A percentile compares a stretch with the other conserved stretches of the same genome.
Conservation (phyloP, 2,888 invertebrate species). For the Drosophila kuntzei region DNA sequence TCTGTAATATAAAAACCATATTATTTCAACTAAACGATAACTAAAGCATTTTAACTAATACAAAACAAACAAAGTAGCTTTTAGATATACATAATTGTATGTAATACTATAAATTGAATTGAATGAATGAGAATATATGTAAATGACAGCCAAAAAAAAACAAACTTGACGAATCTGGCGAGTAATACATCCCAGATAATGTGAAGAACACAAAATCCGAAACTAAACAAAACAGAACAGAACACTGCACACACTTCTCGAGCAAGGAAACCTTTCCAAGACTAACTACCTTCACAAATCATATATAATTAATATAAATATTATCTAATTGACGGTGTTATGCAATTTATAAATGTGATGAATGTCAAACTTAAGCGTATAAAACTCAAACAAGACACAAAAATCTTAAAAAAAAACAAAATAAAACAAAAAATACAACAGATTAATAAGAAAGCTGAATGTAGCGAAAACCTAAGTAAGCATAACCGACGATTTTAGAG, state of each 20-base stretch:
- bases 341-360: conserved; percentile 81
- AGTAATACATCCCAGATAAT: conserved; percentile 18
- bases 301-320: conserved; percentile 60
- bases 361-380: conserved; percentile 81
- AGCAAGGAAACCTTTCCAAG: conserved; percentile 77
- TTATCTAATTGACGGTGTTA: conserved; percentile 80
- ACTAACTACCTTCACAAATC: conserved; percentile 81
- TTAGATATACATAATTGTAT: conserved; percentile 45
- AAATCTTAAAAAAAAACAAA: conserved; percentile 27
- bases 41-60: conserved; percentile 70
- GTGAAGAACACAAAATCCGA: conserved; percentile 26
- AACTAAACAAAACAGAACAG: conserved; percentile 15
- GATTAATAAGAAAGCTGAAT: conserved; percentile 70
- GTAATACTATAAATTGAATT: conserved; percentile 33
- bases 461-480: conserved; percentile 71
- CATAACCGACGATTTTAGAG: conserved; percentile 78
- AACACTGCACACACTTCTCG: conserved; percentile 67
- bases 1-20: conserved; percentile 74
- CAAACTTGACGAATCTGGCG: conserved; percentile 25
- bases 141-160: conserved; percentile 56
- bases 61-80: conserved; percentile 32
- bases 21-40: conserved; percentile 56
- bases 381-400: conserved; percentile 41
- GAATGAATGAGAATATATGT: conserved; percentile 44
- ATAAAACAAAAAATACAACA: conserved; percentile 31